A percentile compares a stretch with the other conserved stretches of the same genome.
Evolutionary conservation across 2,113 vertebrate species (phyloP).

Genomic region (Barbus barbus): DNA sequence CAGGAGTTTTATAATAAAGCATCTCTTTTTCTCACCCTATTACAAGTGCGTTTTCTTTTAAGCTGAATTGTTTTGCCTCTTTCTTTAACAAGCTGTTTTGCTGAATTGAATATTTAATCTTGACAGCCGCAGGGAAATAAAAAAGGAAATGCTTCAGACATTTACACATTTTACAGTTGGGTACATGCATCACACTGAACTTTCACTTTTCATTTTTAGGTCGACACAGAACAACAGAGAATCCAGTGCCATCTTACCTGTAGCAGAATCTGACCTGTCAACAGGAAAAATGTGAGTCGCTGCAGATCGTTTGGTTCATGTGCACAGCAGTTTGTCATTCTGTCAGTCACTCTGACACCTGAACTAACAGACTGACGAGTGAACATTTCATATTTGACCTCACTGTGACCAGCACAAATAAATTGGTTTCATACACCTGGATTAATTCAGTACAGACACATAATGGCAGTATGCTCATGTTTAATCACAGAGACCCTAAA

Average conservation of each 20-base stretch:
- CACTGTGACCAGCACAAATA: background rate
- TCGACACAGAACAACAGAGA: background rate
- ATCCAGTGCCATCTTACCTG: background rate
- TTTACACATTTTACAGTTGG: background rate
- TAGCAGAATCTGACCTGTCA: background rate
- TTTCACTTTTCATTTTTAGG: background rate
- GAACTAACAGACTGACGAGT: background rate
- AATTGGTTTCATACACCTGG: background rate
- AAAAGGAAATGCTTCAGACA: background rate
- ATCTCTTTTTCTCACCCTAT: background rate
- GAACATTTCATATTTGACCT: background rate
- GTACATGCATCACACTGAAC: background rate
- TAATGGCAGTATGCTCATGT: background rate
- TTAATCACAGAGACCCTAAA: background rate
- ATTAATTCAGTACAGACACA: background rate
- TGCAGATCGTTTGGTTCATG: background rate
- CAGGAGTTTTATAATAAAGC: constrained; percentile 1
- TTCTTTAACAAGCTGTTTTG: background rate
- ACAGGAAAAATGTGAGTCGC: background rate
- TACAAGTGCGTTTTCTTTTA: background rate
- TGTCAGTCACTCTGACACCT: background rate
- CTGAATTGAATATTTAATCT: background rate
- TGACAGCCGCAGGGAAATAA: constrained; percentile 3
- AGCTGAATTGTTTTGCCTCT: background rate
- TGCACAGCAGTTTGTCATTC: background rate